Percentiles rank a stretch among this genome's conserved stretches.
phyloP scores from a whole-genome alignment of 2,113 vertebrate species.

The Mustela nigripes region DNA sequence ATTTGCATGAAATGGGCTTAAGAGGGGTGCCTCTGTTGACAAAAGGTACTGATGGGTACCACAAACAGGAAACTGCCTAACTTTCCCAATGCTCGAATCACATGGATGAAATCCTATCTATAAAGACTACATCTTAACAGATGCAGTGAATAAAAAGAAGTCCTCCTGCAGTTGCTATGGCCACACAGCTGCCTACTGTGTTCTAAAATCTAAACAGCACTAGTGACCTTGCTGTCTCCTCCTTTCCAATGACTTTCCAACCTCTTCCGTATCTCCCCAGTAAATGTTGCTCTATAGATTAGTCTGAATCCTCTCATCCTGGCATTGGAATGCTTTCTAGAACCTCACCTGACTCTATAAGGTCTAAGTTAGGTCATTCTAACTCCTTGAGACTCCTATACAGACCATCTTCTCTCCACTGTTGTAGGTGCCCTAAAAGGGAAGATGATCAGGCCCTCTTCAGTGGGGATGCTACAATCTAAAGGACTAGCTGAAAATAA shows the following conservation, averaged over 20 bases:
- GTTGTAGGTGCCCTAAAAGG: not conserved
- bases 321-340: not conserved
- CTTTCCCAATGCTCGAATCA: not conserved
- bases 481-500: not conserved
- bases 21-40: not conserved
- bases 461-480: not conserved
- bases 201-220: not conserved
- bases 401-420: not conserved
- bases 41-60: not conserved
- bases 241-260: not conserved
- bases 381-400: not conserved
- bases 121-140: not conserved
- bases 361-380: not conserved
- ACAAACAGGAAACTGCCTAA: not conserved
- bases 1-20: not conserved
- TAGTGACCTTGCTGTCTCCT: not conserved
- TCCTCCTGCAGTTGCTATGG: not conserved
- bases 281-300: not conserved
- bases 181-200: not conserved
- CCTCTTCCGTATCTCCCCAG: not conserved
- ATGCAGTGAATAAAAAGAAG: not conserved
- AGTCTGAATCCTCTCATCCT: not conserved
- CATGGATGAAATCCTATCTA: not conserved
- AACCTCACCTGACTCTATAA: not conserved
- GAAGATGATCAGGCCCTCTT: not conserved